Conservation (phyloP, 64 coral and sea anemone species). For the Porites australiensis region DNA sequence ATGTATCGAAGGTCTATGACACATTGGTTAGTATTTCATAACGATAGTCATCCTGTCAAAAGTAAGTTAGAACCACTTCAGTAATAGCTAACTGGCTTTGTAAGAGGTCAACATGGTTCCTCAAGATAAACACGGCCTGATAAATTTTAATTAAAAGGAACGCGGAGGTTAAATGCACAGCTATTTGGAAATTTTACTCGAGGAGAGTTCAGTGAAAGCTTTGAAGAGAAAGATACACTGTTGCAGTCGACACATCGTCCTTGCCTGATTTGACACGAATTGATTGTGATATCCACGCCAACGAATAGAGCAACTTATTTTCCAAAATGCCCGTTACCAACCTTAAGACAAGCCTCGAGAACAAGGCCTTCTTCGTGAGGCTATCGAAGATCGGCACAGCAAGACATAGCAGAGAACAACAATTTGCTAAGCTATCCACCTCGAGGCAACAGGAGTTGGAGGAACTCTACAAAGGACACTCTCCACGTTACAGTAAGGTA, state of each 20-base stretch:
- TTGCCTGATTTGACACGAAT: too few relatives aligned
- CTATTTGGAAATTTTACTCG: too few relatives aligned
- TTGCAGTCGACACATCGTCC: too few relatives aligned
- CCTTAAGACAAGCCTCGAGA: slow-evolving; percentile 37
- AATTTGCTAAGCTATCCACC: slow-evolving; percentile 30
- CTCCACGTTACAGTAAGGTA: slow-evolving; percentile 45
- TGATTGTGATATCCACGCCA: too few relatives aligned
- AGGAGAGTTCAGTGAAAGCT: too few relatives aligned
- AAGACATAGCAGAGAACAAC: slow-evolving; percentile 13
- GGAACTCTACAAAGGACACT: slow-evolving; percentile 60
- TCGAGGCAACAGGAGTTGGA: slow-evolving; percentile 53
- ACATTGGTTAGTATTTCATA: neutral
- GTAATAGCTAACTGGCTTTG: neutral
- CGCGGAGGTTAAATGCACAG: neutral
- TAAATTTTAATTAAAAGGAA: neutral
- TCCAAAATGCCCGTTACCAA: slow-evolving; percentile 15
- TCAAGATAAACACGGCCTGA: neutral
- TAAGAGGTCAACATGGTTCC: slow-evolving; percentile 20
- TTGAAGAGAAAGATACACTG: neutral
- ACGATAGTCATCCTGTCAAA: slow-evolving; percentile 17
- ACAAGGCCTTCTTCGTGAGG: slow-evolving; percentile 19
- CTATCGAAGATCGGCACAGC: slow-evolving; percentile 23
- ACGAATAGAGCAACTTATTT: too few relatives aligned
- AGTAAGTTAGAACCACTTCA: neutral
- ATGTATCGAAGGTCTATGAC: neutral